Evolutionary conservation across 2,888 invertebrate species (phyloP), one percentile per base, ranked within the genome.

Genomic region (Clostera curtula): DNA sequence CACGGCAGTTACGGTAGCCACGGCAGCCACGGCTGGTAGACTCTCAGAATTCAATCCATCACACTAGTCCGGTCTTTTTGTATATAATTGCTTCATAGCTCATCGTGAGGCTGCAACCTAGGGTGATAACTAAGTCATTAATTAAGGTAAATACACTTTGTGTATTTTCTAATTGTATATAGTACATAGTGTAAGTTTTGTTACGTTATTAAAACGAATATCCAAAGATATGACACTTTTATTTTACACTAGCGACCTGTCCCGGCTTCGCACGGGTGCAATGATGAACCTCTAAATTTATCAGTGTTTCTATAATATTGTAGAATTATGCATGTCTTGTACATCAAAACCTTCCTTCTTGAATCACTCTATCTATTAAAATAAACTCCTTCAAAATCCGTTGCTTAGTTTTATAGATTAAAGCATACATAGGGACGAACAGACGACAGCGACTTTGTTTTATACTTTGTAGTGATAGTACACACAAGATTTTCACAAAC

Each of bases 71-170:
- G 54, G 59, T 61, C 64, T 61, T 49, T n/a, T 60, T 80, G 79
- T 83, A 79, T 72, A 77, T 80, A 79, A 56, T 64, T 55, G 56
- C 58, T 54, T 62, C 54, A 62, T 60, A 68, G 80, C 79, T 82
- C 80, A 80, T 80, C 79, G 65, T 60, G 77, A 76, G 82, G 79
- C 83, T 82, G 80, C 76, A 63, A 62, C 56, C 63, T 82, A 76
- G 77, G 82, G 79, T 82, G 80, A 67, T 76, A 76, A 79, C 82
- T 83, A 82, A 83, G 83, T 83, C 83, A 82, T 82, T 80, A 80
- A 69, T 68, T 66, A 76, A 76, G 61, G 66, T 56, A 55, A 64
- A 64, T 52, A 54, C 63, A 56, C 53, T 41, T 52, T 54, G 48
- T 50, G 54, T 64, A 45, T 61, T 45, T 64, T 61, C 50, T 50